A percentile compares a stretch with the other conserved stretches of the same genome.
Conservation (phyloP, 2,113 vertebrate genomes). For the Crocuta crocuta region DNA sequence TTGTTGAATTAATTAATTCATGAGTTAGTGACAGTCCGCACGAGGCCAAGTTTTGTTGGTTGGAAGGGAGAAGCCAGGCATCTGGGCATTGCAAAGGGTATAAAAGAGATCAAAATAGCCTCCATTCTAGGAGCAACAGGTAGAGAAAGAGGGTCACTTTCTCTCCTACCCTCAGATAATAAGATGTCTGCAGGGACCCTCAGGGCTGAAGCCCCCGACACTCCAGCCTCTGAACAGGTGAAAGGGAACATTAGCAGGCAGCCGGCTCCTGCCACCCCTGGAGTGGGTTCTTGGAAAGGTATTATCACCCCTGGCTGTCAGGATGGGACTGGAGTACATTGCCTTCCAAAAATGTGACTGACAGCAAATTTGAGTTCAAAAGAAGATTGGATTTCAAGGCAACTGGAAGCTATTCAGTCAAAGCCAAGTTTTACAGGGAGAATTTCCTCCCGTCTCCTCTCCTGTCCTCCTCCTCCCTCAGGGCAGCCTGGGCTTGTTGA, state of each 20-base stretch:
- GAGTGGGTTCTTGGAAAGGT: constrained; percentile 82
- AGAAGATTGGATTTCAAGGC: constrained; percentile 90
- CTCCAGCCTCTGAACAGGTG: constrained; percentile 77
- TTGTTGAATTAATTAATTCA: neutral
- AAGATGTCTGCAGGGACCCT: neutral
- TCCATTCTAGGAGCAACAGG: neutral
- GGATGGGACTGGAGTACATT: constrained; percentile 79
- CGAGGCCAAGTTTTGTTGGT: neutral
- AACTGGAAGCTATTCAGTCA: constrained; percentile 89
- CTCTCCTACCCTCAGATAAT: neutral
- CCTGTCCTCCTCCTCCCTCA: constrained; percentile 82
- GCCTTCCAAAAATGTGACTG: constrained; percentile 89
- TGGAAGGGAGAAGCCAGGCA: neutral
- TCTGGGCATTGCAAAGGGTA: neutral
- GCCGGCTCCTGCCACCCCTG: constrained; percentile 62
- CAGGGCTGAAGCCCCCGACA: neutral
- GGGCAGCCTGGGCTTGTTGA: constrained; percentile 69
- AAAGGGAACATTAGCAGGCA: constrained; percentile 76
- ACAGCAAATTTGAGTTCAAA: constrained; percentile 88
- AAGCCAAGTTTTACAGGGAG: constrained; percentile 86
- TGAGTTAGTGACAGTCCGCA: neutral
- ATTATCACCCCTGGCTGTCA: constrained; percentile 83
- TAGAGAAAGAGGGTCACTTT: constrained; percentile 1
- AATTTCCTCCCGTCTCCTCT: constrained; percentile 74
- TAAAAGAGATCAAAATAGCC: neutral